Evolutionary conservation across 2,888 invertebrate genomes (phyloP).

Genomic region (Drosophila colorata): DNA sequence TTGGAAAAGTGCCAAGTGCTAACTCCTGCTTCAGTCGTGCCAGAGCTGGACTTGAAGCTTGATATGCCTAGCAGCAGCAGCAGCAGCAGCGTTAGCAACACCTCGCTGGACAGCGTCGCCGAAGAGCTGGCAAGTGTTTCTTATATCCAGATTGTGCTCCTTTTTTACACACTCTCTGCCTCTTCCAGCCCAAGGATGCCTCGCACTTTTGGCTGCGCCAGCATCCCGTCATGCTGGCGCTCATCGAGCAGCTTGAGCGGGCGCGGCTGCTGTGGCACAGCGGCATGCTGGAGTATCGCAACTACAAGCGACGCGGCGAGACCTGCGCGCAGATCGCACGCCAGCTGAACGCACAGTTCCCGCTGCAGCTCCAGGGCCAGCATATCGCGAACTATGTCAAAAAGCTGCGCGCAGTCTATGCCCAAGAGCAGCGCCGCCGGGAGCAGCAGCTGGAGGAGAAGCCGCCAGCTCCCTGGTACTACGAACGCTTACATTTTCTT

Average conservation of each 20-base stretch:
- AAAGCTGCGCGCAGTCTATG: conserved; percentile 24
- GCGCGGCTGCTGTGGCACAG: conserved; percentile 38
- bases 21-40: background rate
- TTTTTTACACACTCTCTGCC: too few relatives aligned
- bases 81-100: background rate
- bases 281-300: conserved; percentile 24
- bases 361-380: conserved; percentile 11
- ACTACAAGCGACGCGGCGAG: conserved; percentile 29
- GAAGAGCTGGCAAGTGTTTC: background rate
- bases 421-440: conserved; percentile 23
- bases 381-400: conserved; percentile 25
- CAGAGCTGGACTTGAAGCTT: background rate
- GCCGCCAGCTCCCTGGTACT: conserved; percentile 25
- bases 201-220: conserved; percentile 36
- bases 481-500: conserved; percentile 27
- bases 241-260: conserved; percentile 34
- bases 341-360: conserved; percentile 22
- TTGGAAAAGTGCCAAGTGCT: background rate
- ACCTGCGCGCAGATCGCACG: conserved; percentile 29
- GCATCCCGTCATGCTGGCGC: conserved; percentile 50
- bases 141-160: background rate
- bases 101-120: background rate
- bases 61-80: background rate
- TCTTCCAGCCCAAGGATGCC: conserved; percentile 6
- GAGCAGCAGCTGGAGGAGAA: background rate